Conservation (phyloP, 2,113 vertebrate species). For the Daubentonia madagascariensis region DNA sequence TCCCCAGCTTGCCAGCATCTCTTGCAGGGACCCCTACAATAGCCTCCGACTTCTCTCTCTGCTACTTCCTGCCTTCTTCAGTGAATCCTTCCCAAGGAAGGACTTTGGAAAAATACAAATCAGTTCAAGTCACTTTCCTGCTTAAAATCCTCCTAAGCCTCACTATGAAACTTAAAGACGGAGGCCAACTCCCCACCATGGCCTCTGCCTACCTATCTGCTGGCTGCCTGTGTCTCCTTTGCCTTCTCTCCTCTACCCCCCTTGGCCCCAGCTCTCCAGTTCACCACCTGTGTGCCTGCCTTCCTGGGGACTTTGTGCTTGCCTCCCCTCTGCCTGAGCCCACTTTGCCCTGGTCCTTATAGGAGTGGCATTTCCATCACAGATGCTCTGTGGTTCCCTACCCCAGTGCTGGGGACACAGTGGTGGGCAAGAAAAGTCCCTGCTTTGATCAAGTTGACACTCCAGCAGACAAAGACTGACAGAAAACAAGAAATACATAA, state of each 20-base stretch:
- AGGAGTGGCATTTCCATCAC: neutral
- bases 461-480: neutral
- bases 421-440: neutral
- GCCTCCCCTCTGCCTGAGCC: neutral
- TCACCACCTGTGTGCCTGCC: neutral
- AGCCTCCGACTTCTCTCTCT: too few relatives aligned
- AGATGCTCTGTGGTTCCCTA: too few relatives aligned
- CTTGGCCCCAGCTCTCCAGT: neutral
- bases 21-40: neutral
- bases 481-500: neutral
- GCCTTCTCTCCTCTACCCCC: neutral
- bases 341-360: too few relatives aligned
- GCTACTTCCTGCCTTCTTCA: neutral
- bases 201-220: neutral
- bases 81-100: neutral
- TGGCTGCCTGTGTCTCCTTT: neutral
- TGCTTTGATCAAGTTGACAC: neutral
- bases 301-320: neutral
- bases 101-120: neutral
- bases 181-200: accelerated
- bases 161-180: neutral
- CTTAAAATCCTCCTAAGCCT: neutral
- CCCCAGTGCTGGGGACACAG: neutral
- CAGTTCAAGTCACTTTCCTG: neutral
- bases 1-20: neutral